These are phyloP conservation scores for Rambutsinella grinnellia DNA, from an alignment of 2,888 invertebrate genomes.

Conservation along the genomic window DNA sequence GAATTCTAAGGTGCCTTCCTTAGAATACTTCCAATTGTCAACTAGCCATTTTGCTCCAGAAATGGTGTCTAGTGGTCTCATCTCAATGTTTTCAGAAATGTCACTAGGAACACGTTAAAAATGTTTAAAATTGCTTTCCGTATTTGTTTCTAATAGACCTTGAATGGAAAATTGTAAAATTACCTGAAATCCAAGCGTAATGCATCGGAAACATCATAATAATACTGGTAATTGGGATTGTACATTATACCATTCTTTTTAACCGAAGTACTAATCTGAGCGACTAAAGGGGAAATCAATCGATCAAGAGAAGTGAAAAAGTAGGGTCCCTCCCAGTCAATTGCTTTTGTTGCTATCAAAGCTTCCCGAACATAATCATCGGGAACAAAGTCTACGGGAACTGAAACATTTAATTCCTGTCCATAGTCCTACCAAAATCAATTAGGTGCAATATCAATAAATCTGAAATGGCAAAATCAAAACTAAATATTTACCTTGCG, in stretches of 20 bases:
- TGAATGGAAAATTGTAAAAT: neutral
- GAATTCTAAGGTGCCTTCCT: conserved; percentile 21
- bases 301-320: conserved; percentile 35
- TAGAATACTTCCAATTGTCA: conserved; percentile 37
- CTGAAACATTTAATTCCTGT: conserved; percentile 44
- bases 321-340: conserved; percentile 40
- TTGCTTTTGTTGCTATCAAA: conserved; percentile 19
- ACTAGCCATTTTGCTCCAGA: conserved; percentile 36
- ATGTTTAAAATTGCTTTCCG: neutral
- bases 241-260: conserved; percentile 35
- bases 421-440: conserved; percentile 39
- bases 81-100: conserved; percentile 20
- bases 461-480: no score
- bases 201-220: conserved; percentile 4
- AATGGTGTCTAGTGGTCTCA: conserved; percentile 28
- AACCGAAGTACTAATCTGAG: conserved; percentile 37
- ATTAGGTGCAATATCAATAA: neutral
- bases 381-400: conserved; percentile 23
- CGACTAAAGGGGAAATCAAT: conserved; percentile 23
- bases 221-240: conserved; percentile 44
- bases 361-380: conserved; percentile 30
- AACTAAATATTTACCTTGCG: conserved; percentile 40
- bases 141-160: neutral
- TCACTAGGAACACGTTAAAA: conserved; percentile 3
- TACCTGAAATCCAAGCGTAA: conserved; percentile 24